Base-by-base conservation (phyloP, 2,888 invertebrate species). In the Anodontia alba region DNA sequence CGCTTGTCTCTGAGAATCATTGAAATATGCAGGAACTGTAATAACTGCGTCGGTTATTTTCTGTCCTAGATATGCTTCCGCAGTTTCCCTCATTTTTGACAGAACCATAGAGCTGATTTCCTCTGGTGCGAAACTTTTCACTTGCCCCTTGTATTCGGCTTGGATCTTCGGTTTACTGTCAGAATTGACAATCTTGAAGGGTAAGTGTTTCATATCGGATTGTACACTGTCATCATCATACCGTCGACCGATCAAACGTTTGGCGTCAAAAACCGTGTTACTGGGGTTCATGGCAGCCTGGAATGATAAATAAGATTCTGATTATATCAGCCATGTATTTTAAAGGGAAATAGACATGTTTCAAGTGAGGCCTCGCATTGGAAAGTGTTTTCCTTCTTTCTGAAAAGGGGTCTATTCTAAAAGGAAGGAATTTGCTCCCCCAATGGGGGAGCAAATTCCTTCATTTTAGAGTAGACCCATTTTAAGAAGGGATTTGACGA, bases 61-160 rank as follows among this genome's bases (percentile, higher is more conserved):
- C 67, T 96, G 96, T 73, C 98, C 98, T 73, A 95, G 91, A 87
- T 93, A 94, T 8, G 94, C 93, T 82, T 95, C 95, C 54, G 95
- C 95, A 7, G 92, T 93, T 68, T 94, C 93, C 96, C 97, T 98
- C 98, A 98, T 98, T 94, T 98, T 98, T 23, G 96, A 97, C 88
- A 98, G 95, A 72, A 98, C 97, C 98, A 98, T 98, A 62, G 98
- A 97, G 93, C 97, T 97, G 88, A 98, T 96, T 95, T 98, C 98
- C 94, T 98, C 98, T 0, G 98, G 97, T 94, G 96, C 96, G 95
- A 98, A 98, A 23, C 96, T 96, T 94, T 98, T 98, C 81, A 95
- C 95, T 95, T 98, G 98, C 62, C 97, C 98, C 93, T 98, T 98
- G 95, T 86, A 90, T 66, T 92, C 92, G 5, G 91, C 93, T 79